Evolutionary conservation across 2,888 invertebrate species (phyloP).

Genomic region (Stenoptilia bipunctidactyla): DNA sequence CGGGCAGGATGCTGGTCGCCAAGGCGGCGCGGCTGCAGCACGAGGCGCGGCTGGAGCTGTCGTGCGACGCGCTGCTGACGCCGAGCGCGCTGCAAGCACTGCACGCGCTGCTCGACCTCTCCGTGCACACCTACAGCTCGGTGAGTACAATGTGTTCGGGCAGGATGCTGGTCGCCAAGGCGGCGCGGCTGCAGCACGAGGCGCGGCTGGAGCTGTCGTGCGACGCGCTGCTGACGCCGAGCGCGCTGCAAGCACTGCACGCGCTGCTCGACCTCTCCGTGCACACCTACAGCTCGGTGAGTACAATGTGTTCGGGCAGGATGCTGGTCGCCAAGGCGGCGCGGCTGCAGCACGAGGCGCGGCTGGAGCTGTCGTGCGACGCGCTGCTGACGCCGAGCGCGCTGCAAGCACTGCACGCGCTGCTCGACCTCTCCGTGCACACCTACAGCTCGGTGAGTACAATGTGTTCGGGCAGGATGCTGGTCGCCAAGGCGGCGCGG

Average conservation of each 20-base stretch:
- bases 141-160: too few relatives aligned
- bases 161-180: conserved; percentile 75
- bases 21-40: conserved; percentile 78
- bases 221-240: conserved; percentile 48
- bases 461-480: too few relatives aligned
- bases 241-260: conserved; percentile 33
- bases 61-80: conserved; percentile 50
- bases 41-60: conserved; percentile 42
- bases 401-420: conserved; percentile 34
- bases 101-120: conserved; percentile 40
- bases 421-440: conserved; percentile 43
- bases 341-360: conserved; percentile 72
- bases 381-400: conserved; percentile 47
- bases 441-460: conserved; percentile 51
- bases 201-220: conserved; percentile 43
- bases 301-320: too few relatives aligned
- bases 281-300: conserved; percentile 49
- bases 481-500: conserved; percentile 75
- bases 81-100: conserved; percentile 37
- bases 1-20: conserved; percentile 74
- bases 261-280: conserved; percentile 45
- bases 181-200: conserved; percentile 75
- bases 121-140: conserved; percentile 46
- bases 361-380: conserved; percentile 46
- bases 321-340: conserved; percentile 76